Conservation (phyloP, 2,113 vertebrate species). For the Zonotrichia leucophrys region DNA sequence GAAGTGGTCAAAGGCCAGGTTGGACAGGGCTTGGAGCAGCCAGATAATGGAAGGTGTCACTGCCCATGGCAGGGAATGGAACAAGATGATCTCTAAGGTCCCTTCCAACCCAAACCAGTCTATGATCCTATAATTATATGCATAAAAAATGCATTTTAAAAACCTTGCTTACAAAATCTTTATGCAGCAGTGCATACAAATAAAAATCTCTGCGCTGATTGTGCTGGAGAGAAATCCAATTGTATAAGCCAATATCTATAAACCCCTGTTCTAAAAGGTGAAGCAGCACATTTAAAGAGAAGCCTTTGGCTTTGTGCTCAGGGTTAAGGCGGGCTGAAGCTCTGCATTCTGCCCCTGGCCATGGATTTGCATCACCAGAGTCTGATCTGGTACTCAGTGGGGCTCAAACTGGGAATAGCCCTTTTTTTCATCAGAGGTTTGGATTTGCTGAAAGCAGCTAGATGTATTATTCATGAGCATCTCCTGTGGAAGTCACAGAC, state of each 20-base stretch:
- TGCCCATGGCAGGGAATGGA: neutral
- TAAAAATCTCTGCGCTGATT: neutral
- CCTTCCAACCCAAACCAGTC: neutral
- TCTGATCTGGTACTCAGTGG: neutral
- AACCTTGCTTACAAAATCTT: neutral
- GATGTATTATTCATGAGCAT: neutral
- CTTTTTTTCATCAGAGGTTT: neutral
- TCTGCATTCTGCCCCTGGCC: neutral
- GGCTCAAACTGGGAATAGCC: neutral
- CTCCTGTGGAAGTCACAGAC: neutral
- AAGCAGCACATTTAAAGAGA: neutral
- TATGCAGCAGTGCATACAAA: neutral
- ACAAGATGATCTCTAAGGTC: neutral
- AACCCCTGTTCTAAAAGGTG: neutral
- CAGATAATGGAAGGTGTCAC: neutral
- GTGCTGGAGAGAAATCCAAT: neutral
- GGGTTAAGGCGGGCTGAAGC: neutral
- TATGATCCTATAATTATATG: neutral
- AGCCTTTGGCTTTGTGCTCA: neutral
- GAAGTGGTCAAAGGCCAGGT: neutral
- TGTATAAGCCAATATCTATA: neutral
- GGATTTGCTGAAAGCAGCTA: neutral
- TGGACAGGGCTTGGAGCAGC: neutral
- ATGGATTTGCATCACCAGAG: rapidly evolving
- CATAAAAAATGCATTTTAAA: neutral